Base-by-base conservation (phyloP, 2,113 vertebrate genomes). In the Paradoxurus hermaphroditus region DNA sequence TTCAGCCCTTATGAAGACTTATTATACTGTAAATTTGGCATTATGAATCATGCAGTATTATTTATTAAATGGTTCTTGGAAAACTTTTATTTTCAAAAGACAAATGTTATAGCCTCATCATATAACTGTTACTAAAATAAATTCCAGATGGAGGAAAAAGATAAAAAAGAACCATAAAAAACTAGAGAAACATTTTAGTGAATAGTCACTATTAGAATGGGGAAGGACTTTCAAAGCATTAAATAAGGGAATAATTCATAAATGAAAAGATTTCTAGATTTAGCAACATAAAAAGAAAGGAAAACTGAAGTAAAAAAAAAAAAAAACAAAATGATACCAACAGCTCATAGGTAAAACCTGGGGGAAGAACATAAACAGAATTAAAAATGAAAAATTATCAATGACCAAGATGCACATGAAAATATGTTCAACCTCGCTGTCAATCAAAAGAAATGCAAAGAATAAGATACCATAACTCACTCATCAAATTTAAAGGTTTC, bases 91-190 rank as follows among this genome's bases (percentile, higher is more conserved):
- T 95, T 96, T 95, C 75, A 91, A 92, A 97, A 92, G 46, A 85
- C 31, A 94, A 96, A 82, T 89, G 56, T 59, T 91, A 91, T 27
- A 93, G 36, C 31, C 36, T 92, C 23, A 96, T 79, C 73, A 90
- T 23, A 92, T 85, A 97, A 97, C 18, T 86, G 86, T 70, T 81
- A 95, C 46, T 86, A 95, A 97, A 95, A 95, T 91, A 94, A 94
- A 96, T 90, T 85, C 51, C 77, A 97, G 56, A 90, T 94, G 63
- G 34, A 95, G 5, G 79, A 49, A 90, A 97, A 94, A 75, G 23
- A 96, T 93, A 95, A 86, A 94, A 91, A 75, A 81, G 46, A 95
- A 63, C 6, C 59, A 90, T 79, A 67, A 67, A 65, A 84, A 70
- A 27, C 27, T 27, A 94, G 44, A 88, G 91, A 86, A 92, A 73